phyloP scores from a whole-genome alignment of 2,113 vertebrate species.

The Sinosuthora webbiana region DNA sequence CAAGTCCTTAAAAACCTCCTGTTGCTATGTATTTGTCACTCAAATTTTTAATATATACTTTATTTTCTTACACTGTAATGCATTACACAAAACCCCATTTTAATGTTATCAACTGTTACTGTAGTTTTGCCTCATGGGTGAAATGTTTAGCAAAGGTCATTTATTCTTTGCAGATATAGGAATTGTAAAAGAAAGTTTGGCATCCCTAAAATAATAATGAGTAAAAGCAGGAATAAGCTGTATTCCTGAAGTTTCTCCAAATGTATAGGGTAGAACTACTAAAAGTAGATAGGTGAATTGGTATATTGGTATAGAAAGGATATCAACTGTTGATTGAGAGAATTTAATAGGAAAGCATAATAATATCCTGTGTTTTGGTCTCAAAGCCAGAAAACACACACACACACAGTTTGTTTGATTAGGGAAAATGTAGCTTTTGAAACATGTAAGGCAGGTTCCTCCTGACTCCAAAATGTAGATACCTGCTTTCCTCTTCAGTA shows the following conservation, averaged over 20 bases:
- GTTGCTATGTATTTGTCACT: background rate
- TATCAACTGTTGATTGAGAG: background rate
- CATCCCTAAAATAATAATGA: background rate
- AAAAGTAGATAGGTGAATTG: background rate
- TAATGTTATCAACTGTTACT: background rate
- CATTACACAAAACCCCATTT: background rate
- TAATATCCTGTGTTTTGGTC: background rate
- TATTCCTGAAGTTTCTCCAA: background rate
- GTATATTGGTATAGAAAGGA: background rate
- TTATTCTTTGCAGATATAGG: background rate
- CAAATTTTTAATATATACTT: background rate
- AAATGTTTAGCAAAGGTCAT: background rate
- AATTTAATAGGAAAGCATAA: background rate
- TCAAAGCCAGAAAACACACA: background rate
- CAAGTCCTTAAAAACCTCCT: background rate
- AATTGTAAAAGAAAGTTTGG: background rate
- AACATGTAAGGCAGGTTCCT: background rate
- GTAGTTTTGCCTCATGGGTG: background rate
- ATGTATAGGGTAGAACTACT: background rate
- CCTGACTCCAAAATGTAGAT: background rate
- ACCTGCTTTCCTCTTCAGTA: background rate
- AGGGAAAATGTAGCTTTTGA: background rate
- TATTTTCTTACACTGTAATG: background rate
- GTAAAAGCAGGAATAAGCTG: background rate
- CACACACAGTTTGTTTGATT: accelerated